Conservation (phyloP, 2,888 invertebrate species). For the Lottia gigantea region DNA sequence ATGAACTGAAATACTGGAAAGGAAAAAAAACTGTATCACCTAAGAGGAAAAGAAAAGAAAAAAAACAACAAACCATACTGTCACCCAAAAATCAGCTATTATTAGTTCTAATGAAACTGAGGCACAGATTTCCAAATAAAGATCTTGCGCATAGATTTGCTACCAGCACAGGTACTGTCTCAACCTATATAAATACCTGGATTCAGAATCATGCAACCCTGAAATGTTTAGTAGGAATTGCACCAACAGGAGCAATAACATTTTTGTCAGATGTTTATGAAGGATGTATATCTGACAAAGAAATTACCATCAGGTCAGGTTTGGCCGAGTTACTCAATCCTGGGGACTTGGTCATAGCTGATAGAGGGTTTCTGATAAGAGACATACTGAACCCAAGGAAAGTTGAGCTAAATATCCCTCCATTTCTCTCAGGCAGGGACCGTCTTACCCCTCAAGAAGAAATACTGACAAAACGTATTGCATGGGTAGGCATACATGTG, state of each 20-base stretch:
- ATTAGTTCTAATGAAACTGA: too few species aligned
- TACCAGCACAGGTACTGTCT: too few species aligned
- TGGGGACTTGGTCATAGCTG: neutral
- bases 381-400: neutral
- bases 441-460: constrained; percentile 7
- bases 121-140: too few species aligned
- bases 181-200: too few species aligned
- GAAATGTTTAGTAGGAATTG: constrained; percentile 26
- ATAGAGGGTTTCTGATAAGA: neutral
- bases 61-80: too few species aligned
- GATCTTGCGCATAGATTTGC: too few species aligned
- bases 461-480: neutral
- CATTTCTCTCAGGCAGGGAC: neutral
- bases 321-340: neutral
- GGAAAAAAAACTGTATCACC: too few species aligned
- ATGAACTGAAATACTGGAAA: too few species aligned
- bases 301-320: neutral
- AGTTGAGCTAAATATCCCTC: too few species aligned
- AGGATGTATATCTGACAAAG: constrained; percentile 18
- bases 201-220: constrained; percentile 17
- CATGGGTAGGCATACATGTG: neutral
- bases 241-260: constrained; percentile 24
- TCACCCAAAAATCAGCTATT: too few species aligned
- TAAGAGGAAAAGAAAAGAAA: too few species aligned
- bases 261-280: constrained; percentile 27